phyloP scores from a whole-genome alignment of 53 echinoderm and acorn worm species.

The Arbacia lixula region DNA sequence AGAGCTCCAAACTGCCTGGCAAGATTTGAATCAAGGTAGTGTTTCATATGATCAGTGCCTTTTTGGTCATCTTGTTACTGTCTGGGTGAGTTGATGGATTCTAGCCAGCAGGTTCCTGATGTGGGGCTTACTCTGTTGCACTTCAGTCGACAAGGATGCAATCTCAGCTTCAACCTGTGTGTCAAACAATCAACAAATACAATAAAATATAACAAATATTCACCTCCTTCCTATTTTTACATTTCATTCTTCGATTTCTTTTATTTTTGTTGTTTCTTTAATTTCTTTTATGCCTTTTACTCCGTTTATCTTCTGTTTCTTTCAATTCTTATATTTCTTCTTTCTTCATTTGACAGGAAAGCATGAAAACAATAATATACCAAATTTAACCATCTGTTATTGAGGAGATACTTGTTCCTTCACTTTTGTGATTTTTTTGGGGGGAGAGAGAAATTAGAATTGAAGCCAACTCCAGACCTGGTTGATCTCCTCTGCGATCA shows the following conservation, averaged over 20 bases:
- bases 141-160: not conserved
- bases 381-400: not conserved
- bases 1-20: too few species aligned
- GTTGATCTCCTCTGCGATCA: constrained; percentile 31
- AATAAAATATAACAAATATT: too few species aligned
- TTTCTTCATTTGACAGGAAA: not conserved
- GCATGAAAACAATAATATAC: not conserved
- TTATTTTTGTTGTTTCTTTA: not conserved
- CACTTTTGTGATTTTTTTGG: not conserved
- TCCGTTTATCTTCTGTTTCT: too few species aligned
- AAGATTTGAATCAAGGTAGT: too few species aligned
- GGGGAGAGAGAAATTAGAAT: not conserved
- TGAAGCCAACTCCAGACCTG: constrained; percentile 17
- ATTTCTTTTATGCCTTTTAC: too few species aligned
- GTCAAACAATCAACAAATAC: too few species aligned
- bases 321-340: not conserved
- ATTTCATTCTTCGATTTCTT: too few species aligned
- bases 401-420: not conserved
- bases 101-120: constrained; percentile 34
- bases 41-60: not conserved
- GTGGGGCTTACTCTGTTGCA: constrained; percentile 28
- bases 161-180: constrained; percentile 49
- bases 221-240: too few species aligned
- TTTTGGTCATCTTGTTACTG: constrained; percentile 9
- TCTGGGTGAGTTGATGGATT: constrained; percentile 24